phyloP scores from a whole-genome alignment of 1,140 invertebrate species.

The Sarcophaga bullata region DNA sequence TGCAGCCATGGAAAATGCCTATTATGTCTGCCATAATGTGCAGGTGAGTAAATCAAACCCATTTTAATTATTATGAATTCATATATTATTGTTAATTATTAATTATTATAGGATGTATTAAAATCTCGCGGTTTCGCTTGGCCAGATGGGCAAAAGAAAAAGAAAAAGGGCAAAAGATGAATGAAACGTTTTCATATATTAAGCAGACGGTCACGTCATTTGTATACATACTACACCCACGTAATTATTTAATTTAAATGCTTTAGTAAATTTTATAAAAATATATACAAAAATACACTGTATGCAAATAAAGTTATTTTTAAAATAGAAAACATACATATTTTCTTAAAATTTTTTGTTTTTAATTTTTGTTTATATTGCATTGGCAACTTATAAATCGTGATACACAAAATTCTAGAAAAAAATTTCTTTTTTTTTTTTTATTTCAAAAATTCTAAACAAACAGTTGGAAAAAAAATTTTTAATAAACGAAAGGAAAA shows the following conservation, averaged over 20 bases:
- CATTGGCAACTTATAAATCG: no score
- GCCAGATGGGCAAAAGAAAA: slow-evolving; percentile 83
- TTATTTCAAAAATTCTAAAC: no score
- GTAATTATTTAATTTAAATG: not conserved
- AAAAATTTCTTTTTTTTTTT: no score
- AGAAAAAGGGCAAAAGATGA: slow-evolving; percentile 72
- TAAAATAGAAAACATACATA: not conserved
- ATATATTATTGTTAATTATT: slow-evolving; percentile 1
- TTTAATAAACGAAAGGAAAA: no score
- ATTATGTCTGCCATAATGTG: slow-evolving; percentile 88
- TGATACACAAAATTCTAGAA: no score
- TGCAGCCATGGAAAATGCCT: slow-evolving; percentile 88
- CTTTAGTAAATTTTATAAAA: not conserved
- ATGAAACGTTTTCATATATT: not conserved
- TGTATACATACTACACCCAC: not conserved
- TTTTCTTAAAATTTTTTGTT: not conserved
- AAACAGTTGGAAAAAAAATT: no score
- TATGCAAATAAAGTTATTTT: slow-evolving; percentile 6
- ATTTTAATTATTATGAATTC: not conserved
- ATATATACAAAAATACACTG: not conserved
- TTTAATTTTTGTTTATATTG: no score
- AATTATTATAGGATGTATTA: slow-evolving; percentile 59
- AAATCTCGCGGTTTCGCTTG: slow-evolving; percentile 83
- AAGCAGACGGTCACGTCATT: not conserved
- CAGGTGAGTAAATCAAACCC: slow-evolving; percentile 69